Base-by-base conservation (phyloP, 2,888 invertebrate genomes). In the Baronia brevicornis region DNA sequence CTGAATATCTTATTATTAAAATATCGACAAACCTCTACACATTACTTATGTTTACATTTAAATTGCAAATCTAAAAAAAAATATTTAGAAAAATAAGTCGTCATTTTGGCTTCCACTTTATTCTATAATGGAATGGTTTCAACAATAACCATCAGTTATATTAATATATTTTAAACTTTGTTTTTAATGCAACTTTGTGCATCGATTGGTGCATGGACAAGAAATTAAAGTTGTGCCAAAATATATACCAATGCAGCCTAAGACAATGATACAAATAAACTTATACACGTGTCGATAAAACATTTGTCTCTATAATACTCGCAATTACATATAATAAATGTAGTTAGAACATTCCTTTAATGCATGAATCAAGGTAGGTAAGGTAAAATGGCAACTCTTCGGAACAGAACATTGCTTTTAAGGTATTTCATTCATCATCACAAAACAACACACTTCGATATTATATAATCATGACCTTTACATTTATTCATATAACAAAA, bases 1-100 rank as follows among this genome's bases (percentile, higher is more conserved):
- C 66, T 68, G 69, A 75, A 68, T 63, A 65, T 68, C 77, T 77
- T 77, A 79, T 39, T 32, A 41, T 58, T 54, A 54, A 58, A 70
- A 77, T 75, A 78, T 71, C 71, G 72, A 78, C 78, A 78, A 74
- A 77, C 72, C 65, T 64, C 75, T 80, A 82, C 65, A 56, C 57
- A 66, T 72, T 68, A 77, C 60, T 61, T 69, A 69, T 72, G 60
- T 54, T 21, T 31, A 48, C 41, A 59, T 51, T 61, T 70, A 59
- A 71, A 65, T 73, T 71, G 80, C 77, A 70, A 74, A 70, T 75
- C 69, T 80, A 82, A 84, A 78, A 84, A n/a, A 82, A 80, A 80
- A 60, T 46, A 61, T 71, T 77, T 84, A 82, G 77, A 84, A 84
- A 84, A 84, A 82, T 82, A 84, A 82, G 72, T 80, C 74, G 68